phyloP scores from a whole-genome alignment of 2,888 invertebrate species.

The Tipula lateralis region DNA sequence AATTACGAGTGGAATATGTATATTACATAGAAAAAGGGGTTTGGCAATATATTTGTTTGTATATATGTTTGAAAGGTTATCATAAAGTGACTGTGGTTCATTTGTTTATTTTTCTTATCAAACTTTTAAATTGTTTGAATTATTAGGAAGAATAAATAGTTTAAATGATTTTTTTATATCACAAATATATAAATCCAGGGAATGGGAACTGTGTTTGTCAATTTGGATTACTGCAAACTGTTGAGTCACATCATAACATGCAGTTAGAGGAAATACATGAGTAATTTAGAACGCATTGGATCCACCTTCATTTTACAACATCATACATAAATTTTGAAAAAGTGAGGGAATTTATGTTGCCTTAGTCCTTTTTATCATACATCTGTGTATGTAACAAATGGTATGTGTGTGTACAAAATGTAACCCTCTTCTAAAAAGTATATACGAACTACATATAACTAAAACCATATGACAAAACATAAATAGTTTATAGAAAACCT shows the following conservation, averaged over 20 bases:
- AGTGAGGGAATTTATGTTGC: background rate
- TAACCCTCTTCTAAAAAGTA: background rate
- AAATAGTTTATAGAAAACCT: background rate
- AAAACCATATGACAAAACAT: background rate
- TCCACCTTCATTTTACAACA: too few relatives aligned
- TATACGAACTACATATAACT: background rate
- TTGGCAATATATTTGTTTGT: background rate
- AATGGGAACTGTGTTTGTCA: background rate
- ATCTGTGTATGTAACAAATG: background rate
- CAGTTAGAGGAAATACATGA: too few relatives aligned
- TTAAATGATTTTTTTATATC: background rate
- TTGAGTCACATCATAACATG: background rate
- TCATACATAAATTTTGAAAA: background rate
- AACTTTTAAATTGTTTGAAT: background rate
- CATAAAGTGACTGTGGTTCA: background rate
- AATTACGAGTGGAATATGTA: background rate
- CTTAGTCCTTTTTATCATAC: background rate
- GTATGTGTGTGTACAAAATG: background rate
- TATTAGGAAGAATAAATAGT: background rate
- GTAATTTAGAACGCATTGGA: background rate
- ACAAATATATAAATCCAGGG: background rate
- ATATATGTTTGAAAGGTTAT: background rate
- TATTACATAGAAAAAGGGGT: background rate
- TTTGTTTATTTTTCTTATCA: slow-evolving; percentile 6
- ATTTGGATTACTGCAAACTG: background rate